Evolutionary conservation across 2,797 vertebrate species (phyloP), one percentile per base, ranked within the genome.

Genomic region (Labeo calbasu): DNA sequence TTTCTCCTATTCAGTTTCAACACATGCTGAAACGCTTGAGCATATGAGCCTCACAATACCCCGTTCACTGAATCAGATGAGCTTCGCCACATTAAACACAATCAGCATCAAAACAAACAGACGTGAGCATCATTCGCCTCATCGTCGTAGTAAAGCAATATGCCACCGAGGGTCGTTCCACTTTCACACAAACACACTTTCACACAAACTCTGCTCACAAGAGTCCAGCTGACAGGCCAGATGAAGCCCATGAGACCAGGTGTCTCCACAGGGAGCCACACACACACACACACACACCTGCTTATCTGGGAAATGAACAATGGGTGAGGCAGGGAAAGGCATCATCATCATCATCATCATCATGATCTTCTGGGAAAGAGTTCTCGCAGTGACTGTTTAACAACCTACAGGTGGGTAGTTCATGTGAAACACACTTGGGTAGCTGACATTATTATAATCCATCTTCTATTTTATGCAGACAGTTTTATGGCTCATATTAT

Each of bases 221-320:
- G 50, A 10, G 43, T 55, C n/a, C 57, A 48, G 17, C 13, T 51
- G 50, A 50, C 70, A 50, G 46, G 7, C 23, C 70, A 15, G 36
- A 25, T 25, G 69, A 21, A 61, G 69, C 76, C 48, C 66, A 76
- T 71, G 84, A 81, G 73, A 89, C 91, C 93, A 94, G 93, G 93
- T 94, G 94, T 89, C 87, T 89, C 77, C n/a, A 88, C 86, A 84
- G 84, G 43, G 85, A 90, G 85, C 88, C 84, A 79, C 79, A 82
- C 66, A 51, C 69, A 70, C 77, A 76, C 78, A 71, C 83, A 21
- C 65, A 72, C 72, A 79, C 88, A 87, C 80, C 82, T 86, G 81
- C 86, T 81, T 61, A 57, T 81, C 77, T 65, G 57, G 28, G 25
- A 83, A 28, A 51, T 51, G 15, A 14, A 25, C 79, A 76, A 21